A percentile compares a stretch with the other conserved stretches of the same genome.
Conservation (phyloP, 35 echinoderm and acorn worm genomes). For the Heliocidaris erythrogramma region DNA sequence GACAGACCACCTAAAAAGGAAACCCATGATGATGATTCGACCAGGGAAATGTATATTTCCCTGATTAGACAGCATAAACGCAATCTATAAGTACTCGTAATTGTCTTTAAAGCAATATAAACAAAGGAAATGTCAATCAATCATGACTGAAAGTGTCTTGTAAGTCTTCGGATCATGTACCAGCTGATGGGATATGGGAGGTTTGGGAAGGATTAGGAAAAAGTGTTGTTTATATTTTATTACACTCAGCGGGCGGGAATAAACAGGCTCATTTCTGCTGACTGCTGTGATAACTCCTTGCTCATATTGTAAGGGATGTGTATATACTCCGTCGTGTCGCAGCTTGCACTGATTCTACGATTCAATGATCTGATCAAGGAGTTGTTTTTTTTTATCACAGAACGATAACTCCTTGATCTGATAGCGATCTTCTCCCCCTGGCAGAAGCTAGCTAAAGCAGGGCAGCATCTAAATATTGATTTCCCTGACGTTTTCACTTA, state of each 20-base stretch:
- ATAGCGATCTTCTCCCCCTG: no score
- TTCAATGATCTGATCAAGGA: background rate
- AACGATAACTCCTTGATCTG: no score
- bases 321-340: background rate
- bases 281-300: background rate
- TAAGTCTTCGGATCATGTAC: background rate
- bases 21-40: background rate
- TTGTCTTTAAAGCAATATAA: background rate
- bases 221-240: background rate
- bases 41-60: no score
- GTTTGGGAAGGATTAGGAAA: background rate
- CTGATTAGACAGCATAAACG: background rate
- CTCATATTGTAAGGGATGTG: background rate
- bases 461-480: background rate
- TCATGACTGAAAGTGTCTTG: background rate
- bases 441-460: background rate
- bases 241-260: background rate
- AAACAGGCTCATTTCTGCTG: background rate
- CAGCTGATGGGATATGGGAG: background rate
- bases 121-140: background rate
- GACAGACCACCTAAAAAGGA: background rate
- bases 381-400: no score
- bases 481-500: background rate
- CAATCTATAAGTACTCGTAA: background rate
- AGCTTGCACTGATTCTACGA: background rate